A percentile compares a stretch with the other conserved stretches of the same genome.
These are phyloP conservation scores for Siniperca scherzeri DNA, from an alignment of 2,797 vertebrate species.

Conservation along the genomic window DNA sequence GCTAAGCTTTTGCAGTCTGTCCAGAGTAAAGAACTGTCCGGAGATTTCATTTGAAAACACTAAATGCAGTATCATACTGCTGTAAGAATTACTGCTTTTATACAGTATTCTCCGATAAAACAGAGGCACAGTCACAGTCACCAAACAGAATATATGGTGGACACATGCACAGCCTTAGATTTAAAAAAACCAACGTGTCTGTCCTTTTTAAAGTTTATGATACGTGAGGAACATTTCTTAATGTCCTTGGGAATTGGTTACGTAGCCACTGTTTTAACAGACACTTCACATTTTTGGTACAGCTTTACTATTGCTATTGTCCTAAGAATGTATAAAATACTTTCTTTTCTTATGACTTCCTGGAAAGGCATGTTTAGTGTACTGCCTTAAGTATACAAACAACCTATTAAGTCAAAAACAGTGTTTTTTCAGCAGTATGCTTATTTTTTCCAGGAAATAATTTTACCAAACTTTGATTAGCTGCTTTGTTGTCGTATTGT, in stretches of 20 bases:
- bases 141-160: not conserved
- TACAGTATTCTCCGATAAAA: not conserved
- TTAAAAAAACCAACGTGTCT: not conserved
- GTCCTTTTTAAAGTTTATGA: slow-evolving; percentile 2
- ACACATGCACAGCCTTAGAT: not conserved
- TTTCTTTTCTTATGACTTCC: not conserved
- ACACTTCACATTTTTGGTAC: not conserved
- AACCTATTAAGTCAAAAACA: not conserved
- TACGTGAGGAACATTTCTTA: not conserved
- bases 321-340: not conserved
- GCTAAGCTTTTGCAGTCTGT: slow-evolving; percentile 17
- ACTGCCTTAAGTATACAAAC: not conserved
- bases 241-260: not conserved
- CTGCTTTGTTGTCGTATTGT: slow-evolving; percentile 6
- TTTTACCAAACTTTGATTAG: not conserved
- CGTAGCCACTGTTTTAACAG: not conserved
- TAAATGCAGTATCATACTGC: not conserved
- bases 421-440: not conserved
- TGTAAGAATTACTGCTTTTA: not conserved
- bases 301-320: not conserved
- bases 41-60: slow-evolving; percentile 18
- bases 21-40: slow-evolving; percentile 2
- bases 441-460: not conserved
- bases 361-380: not conserved
- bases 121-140: no score